Evolutionary conservation across 2,113 vertebrate species (phyloP).

Genomic region (Arvicanthis niloticus): DNA sequence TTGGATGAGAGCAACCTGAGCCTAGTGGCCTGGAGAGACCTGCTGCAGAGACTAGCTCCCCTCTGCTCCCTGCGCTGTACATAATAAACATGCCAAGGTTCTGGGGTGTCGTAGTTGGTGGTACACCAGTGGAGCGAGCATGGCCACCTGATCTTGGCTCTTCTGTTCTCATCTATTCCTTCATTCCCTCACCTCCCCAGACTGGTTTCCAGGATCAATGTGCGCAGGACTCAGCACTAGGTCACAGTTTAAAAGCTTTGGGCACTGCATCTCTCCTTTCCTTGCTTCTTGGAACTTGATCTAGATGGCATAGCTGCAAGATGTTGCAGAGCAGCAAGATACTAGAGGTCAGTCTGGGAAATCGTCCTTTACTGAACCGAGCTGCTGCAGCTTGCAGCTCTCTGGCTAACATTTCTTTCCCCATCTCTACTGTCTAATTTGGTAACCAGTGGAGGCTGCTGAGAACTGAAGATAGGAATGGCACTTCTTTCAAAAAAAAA

Average conservation of each 20-base stretch:
- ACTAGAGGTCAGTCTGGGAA: background rate
- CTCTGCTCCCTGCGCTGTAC: rapidly evolving
- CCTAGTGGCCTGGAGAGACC: background rate
- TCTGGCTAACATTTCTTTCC: background rate
- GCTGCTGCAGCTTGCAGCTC: background rate
- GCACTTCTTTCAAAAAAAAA: background rate
- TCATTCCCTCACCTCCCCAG: background rate
- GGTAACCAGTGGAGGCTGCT: background rate
- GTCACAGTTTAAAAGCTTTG: background rate
- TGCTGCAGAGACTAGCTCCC: background rate
- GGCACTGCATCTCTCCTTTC: background rate
- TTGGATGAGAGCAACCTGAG: background rate
- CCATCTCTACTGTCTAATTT: background rate
- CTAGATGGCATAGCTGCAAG: background rate
- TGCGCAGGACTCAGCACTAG: background rate
- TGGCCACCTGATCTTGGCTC: background rate
- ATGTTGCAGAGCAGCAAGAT: background rate
- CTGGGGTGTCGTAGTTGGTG: background rate
- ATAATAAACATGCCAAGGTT: background rate
- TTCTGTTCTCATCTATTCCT: background rate
- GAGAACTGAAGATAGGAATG: background rate
- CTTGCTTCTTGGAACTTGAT: background rate
- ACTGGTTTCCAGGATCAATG: background rate
- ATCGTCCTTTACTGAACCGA: background rate
- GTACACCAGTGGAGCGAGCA: background rate